These are phyloP conservation scores for Stenopsyche tienmushanensis DNA, from an alignment of 1,140 invertebrate genomes.

Conservation along the genomic window DNA sequence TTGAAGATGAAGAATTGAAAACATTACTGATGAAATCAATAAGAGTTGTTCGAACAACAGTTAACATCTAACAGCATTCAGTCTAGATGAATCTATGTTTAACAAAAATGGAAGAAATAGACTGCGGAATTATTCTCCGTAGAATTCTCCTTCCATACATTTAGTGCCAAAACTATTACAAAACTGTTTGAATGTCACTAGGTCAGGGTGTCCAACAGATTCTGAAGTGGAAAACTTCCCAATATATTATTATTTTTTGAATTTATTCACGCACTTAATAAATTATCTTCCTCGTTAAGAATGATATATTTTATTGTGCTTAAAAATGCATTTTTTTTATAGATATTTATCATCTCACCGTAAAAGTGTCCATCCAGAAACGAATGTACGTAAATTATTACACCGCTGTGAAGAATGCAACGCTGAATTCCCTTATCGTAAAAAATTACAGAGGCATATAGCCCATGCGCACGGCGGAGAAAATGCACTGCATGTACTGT, in stretches of 20 bases:
- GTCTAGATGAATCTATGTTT: no score
- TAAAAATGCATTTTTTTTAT: conserved; percentile 6
- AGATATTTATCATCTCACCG: conserved; percentile 51
- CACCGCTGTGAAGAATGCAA: conserved; percentile 53
- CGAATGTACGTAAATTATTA: conserved; percentile 44
- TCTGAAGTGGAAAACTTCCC: no score
- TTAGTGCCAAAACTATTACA: no score
- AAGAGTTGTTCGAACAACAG: neutral
- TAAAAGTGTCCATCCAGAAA: conserved; percentile 49
- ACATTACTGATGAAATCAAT: neutral
- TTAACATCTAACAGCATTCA: neutral
- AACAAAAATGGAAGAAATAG: no score
- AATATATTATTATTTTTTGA: no score
- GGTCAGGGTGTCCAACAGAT: no score
- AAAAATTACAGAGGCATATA: conserved; percentile 60
- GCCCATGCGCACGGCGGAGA: conserved; percentile 57
- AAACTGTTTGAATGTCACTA: no score
- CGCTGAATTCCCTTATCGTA: conserved; percentile 53
- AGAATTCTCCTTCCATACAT: no score
- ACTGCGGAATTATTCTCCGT: no score
- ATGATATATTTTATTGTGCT: conserved; percentile 9
- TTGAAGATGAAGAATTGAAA: no score
- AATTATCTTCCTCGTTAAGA: no score
- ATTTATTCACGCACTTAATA: no score
- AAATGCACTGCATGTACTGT: conserved; percentile 59